A percentile compares a stretch with the other conserved stretches of the same genome.
These are phyloP conservation scores for Thaleichthys pacificus DNA, from an alignment of 2,797 vertebrate species.

Conservation along the genomic window DNA sequence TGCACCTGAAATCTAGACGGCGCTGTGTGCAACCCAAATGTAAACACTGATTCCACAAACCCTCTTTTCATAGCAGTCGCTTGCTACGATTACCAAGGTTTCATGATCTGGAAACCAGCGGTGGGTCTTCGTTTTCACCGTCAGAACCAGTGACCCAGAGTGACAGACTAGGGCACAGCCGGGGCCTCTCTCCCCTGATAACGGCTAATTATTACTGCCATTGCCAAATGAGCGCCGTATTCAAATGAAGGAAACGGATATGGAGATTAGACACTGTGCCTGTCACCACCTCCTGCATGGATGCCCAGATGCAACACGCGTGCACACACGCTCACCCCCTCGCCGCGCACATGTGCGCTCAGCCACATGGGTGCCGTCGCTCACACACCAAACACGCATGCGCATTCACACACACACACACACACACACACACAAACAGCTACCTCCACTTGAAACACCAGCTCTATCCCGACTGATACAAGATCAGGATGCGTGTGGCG, in stretches of 20 bases:
- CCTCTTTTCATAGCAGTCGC: neutral
- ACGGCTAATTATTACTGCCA: conserved; percentile 68
- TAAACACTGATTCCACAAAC: neutral
- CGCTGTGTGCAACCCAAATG: too few relatives aligned
- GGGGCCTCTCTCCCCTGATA: conserved; percentile 54
- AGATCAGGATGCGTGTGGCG: conserved; percentile 60
- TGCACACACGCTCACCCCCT: conserved; percentile 15
- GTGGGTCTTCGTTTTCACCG: conserved; percentile 38
- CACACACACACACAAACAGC: conserved; percentile 17
- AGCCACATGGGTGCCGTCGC: neutral
- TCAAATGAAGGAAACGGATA: conserved; percentile 67
- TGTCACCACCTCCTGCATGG: conserved; percentile 23
- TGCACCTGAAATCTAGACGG: too few relatives aligned
- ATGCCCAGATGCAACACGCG: conserved; percentile 25
- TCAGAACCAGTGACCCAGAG: conserved; percentile 49
- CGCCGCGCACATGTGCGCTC: neutral
- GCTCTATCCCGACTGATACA: conserved; percentile 42
- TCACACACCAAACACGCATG: neutral
- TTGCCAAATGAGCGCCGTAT: conserved; percentile 54
- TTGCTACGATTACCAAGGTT: conserved; percentile 12
- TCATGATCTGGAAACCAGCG: conserved; percentile 44
- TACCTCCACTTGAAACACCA: conserved; percentile 1
- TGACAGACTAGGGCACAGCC: conserved; percentile 50
- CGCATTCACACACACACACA: conserved; percentile 18
- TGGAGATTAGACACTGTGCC: conserved; percentile 60